Conservation (phyloP, 1,140 invertebrate species). For the Oscheius sp. region DNA sequence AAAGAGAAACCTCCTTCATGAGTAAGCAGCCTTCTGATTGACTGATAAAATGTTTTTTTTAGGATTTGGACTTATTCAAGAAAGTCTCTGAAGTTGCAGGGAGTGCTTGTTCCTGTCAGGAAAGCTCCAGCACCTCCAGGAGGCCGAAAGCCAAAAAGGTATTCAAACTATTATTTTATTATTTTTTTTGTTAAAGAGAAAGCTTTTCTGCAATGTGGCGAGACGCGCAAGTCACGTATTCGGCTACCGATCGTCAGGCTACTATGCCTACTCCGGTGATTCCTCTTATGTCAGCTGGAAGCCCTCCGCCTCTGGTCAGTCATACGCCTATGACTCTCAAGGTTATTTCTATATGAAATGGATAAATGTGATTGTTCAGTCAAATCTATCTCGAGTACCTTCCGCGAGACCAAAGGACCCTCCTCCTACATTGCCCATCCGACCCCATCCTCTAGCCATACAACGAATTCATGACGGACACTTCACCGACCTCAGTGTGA, state of each 20-base stretch:
- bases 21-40: constrained; percentile 4
- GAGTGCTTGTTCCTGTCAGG: constrained; percentile 47
- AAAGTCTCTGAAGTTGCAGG: constrained; percentile 46
- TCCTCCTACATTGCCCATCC: background rate
- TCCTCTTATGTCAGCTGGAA: background rate
- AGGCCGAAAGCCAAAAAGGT: constrained; percentile 5
- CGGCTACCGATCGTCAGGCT: background rate
- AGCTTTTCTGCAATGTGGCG: constrained; percentile 29
- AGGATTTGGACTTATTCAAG: constrained; percentile 51
- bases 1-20: constrained; percentile 15
- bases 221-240: background rate
- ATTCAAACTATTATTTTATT: too few species aligned
- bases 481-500: background rate
- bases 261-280: background rate
- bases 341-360: background rate
- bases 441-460: background rate
- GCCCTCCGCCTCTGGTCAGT: background rate
- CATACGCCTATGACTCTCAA: background rate
- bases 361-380: background rate
- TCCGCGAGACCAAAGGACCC: constrained; percentile 1
- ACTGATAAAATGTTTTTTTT: constrained; percentile 4
- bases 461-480: background rate
- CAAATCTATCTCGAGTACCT: background rate
- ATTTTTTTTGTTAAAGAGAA: background rate
- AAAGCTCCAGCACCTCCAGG: constrained; percentile 56